Evolutionary conservation across 2,797 vertebrate genomes (phyloP).

Genomic region (Gallirallus australis): DNA sequence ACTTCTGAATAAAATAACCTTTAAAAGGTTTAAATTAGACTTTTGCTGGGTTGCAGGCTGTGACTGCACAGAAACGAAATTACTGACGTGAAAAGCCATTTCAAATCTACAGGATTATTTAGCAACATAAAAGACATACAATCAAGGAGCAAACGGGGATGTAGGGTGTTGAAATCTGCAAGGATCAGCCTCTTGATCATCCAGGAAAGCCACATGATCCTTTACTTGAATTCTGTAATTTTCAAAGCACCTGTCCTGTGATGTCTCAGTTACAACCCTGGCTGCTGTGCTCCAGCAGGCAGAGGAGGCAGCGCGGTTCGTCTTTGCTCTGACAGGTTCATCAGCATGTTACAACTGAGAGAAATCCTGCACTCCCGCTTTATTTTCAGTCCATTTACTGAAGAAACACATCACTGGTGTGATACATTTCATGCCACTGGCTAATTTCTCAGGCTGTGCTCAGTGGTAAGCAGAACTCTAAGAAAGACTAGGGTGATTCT

Average conservation of each 20-base stretch:
- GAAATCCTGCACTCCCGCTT: not conserved
- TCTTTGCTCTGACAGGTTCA: constrained; percentile 36
- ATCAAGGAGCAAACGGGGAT: not conserved
- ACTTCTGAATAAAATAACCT: not conserved
- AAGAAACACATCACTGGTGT: not conserved
- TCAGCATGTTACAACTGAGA: not conserved
- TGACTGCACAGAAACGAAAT: not conserved
- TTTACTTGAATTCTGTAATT: not conserved
- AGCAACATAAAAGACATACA: not conserved
- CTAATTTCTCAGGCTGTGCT: not conserved
- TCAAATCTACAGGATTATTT: not conserved
- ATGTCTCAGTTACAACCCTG: not conserved
- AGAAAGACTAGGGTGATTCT: not conserved
- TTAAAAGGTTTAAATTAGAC: not conserved
- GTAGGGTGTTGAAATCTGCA: not conserved
- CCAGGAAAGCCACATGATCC: not conserved
- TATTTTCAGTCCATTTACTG: not conserved
- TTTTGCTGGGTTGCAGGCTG: not conserved
- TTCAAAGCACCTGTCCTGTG: constrained; percentile 23
- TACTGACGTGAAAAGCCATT: not conserved
- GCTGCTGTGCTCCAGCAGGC: constrained; percentile 16
- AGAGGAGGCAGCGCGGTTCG: not conserved
- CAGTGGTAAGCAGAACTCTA: not conserved
- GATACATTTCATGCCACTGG: not conserved
- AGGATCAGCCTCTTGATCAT: not conserved